Evolutionary conservation across 2,113 vertebrate species (phyloP).

Genomic region (Eurypyga helias): DNA sequence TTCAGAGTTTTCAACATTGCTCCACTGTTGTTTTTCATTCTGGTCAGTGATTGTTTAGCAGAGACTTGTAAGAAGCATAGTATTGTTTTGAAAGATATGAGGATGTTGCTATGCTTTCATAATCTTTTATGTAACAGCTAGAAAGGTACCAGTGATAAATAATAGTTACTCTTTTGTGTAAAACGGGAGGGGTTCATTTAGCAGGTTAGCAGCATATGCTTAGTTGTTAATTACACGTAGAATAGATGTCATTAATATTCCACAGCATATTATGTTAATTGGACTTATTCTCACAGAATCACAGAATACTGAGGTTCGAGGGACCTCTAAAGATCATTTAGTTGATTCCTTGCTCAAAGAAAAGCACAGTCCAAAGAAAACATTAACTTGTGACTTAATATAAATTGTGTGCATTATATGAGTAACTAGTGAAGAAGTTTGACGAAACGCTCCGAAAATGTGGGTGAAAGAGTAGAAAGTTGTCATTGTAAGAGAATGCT

Average conservation of each 20-base stretch:
- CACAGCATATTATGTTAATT: background rate
- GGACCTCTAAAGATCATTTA: background rate
- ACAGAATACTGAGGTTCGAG: background rate
- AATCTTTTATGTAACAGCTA: background rate
- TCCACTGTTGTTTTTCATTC: background rate
- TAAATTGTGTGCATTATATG: fast-evolving
- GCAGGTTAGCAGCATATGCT: background rate
- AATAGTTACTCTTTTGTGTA: background rate
- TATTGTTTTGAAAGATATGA: background rate
- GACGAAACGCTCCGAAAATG: background rate
- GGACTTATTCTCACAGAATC: background rate
- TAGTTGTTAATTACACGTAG: background rate
- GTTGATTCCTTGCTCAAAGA: background rate
- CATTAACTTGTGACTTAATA: background rate
- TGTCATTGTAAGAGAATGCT: background rate
- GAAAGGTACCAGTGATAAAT: background rate
- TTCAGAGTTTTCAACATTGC: background rate
- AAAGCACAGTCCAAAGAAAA: background rate
- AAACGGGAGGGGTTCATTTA: background rate
- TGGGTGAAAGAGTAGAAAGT: background rate
- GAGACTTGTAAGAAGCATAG: background rate
- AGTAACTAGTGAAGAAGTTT: background rate
- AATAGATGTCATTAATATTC: background rate
- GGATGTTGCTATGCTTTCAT: background rate
- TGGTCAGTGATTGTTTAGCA: background rate